These are phyloP conservation scores for Falcunculus frontatus DNA, from an alignment of 2,113 vertebrate genomes.

Conservation along the genomic window DNA sequence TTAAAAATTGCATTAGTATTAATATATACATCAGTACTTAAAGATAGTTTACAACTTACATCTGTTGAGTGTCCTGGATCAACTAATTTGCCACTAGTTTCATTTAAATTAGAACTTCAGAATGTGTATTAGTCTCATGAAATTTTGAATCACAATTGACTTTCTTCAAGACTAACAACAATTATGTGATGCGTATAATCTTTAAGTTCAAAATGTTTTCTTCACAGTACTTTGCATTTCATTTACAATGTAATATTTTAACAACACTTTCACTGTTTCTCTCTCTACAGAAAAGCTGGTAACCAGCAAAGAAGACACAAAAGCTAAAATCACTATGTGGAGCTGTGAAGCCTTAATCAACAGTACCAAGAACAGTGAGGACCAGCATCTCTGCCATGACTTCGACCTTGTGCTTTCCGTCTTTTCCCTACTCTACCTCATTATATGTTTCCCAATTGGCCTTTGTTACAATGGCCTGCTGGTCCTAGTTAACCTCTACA, in stretches of 20 bases:
- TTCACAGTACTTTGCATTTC: neutral
- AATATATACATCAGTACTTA: neutral
- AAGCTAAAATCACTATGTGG: slow-evolving; percentile 86
- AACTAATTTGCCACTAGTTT: neutral
- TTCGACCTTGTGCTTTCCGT: slow-evolving; percentile 85
- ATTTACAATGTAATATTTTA: neutral
- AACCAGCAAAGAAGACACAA: slow-evolving; percentile 35
- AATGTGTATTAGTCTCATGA: neutral
- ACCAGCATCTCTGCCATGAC: slow-evolving; percentile 86
- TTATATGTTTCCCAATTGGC: slow-evolving; percentile 88
- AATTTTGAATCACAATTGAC: neutral
- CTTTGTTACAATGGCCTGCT: slow-evolving; percentile 90
- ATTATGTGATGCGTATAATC: fast-evolving
- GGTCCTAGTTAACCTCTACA: slow-evolving; percentile 90
- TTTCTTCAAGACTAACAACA: neutral
- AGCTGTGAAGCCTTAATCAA: slow-evolving; percentile 88
- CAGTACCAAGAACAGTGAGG: slow-evolving; percentile 74
- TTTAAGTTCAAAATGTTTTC: neutral
- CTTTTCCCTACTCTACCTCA: slow-evolving; percentile 91
- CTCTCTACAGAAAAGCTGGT: slow-evolving; percentile 73
- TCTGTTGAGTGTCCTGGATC: neutral
- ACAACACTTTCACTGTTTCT: neutral
- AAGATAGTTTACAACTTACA: neutral
- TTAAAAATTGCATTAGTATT: neutral
- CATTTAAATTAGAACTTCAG: neutral